Conservation (phyloP, 1,140 invertebrate species). For the Steinernema khuongi region DNA sequence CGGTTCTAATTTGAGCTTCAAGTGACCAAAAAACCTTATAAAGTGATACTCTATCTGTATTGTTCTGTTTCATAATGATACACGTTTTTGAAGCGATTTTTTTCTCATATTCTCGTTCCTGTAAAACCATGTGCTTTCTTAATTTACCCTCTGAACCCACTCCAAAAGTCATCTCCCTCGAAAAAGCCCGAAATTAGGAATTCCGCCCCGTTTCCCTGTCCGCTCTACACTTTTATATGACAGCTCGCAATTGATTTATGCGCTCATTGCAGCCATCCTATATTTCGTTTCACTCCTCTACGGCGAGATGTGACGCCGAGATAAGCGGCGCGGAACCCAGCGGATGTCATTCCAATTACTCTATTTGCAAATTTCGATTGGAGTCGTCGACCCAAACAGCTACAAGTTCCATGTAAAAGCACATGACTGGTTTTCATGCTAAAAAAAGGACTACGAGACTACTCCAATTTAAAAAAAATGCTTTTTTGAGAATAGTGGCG, state of each 20-base stretch:
- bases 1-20: no score
- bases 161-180: no score
- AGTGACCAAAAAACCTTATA: no score
- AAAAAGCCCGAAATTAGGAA: no score
- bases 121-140: no score
- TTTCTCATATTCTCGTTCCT: not conserved
- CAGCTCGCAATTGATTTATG: conserved; percentile 6
- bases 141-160: no score
- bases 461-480: no score
- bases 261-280: not conserved
- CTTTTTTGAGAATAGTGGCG: no score
- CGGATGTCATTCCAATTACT: conserved; percentile 4
- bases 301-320: not conserved
- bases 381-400: not conserved
- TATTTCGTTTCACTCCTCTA: not conserved
- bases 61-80: no score
- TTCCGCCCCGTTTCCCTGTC: not conserved
- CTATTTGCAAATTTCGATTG: not conserved
- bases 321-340: not conserved
- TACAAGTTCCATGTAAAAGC: not conserved
- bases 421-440: not conserved
- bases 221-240: not conserved
- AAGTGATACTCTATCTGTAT: no score
- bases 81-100: no score
- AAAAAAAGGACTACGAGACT: no score